phyloP scores from a whole-genome alignment of 2,888 invertebrate species.

The Gerris lacustris region DNA sequence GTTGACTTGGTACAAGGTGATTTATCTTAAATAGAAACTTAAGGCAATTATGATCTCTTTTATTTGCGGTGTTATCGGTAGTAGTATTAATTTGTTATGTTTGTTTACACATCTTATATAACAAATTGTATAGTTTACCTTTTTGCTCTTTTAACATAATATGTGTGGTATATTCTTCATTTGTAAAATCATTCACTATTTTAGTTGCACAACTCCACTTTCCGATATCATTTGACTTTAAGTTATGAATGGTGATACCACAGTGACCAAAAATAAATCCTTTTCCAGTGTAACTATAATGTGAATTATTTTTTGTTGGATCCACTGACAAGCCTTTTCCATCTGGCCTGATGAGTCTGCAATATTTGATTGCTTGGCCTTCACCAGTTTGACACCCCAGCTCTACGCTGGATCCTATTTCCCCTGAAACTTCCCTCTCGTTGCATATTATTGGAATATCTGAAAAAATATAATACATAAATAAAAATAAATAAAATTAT shows the following conservation, averaged over 20 bases:
- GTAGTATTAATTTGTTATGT: too few species aligned
- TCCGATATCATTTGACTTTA: neutral
- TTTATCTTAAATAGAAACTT: too few species aligned
- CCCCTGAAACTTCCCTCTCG: neutral
- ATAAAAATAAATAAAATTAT: neutral
- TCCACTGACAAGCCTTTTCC: neutral
- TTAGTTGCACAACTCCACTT: neutral
- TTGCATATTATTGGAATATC: neutral
- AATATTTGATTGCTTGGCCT: neutral
- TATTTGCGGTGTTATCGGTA: too few species aligned
- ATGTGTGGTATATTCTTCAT: neutral
- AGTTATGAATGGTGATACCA: neutral
- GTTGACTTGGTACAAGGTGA: too few species aligned
- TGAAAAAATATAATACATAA: neutral
- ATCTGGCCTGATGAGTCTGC: slow-evolving; percentile 6
- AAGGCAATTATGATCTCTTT: too few species aligned
- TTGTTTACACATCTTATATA: too few species aligned
- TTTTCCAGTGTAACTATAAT: neutral
- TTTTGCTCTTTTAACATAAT: neutral
- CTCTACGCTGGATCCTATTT: neutral
- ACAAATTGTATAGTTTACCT: neutral
- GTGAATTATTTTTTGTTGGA: neutral
- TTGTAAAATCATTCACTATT: neutral
- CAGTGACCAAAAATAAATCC: neutral
- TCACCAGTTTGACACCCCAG: neutral